Conservation (phyloP, 2,888 invertebrate species). For the Nomada ferruginata region DNA sequence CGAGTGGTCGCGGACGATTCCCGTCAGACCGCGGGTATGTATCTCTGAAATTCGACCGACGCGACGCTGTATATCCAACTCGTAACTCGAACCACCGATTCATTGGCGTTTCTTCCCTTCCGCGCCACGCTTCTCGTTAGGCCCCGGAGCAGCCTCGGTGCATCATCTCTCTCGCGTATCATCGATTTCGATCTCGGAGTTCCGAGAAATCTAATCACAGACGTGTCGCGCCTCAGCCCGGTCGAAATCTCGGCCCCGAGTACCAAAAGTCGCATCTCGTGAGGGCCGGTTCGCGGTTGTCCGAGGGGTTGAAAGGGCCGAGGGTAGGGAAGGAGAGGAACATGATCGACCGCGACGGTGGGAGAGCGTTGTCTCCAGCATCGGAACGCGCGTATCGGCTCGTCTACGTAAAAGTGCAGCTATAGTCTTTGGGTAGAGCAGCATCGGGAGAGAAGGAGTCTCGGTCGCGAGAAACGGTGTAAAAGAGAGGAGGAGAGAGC, state of each 20-base stretch:
- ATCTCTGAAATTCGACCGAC: background rate
- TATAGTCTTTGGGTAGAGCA: conserved; percentile 39
- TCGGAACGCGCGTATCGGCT: conserved; percentile 52
- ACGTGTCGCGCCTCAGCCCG: background rate
- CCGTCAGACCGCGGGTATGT: conserved; percentile 17
- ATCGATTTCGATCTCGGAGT: background rate
- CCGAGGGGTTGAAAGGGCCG: conserved; percentile 11
- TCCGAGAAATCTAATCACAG: conserved; percentile 14
- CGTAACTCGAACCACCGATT: no score
- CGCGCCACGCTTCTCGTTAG: no score
- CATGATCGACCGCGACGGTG: conserved; percentile 41
- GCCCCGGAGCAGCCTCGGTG: no score
- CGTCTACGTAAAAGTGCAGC: conserved; percentile 63
- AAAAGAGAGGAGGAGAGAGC: conserved; percentile 59
- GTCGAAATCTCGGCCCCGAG: background rate
- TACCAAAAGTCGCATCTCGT: background rate
- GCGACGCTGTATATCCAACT: background rate
- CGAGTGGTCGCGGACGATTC: conserved; percentile 42
- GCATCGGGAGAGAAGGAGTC: conserved; percentile 25
- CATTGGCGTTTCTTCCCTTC: no score
- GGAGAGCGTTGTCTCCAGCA: conserved; percentile 62
- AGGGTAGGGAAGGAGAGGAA: conserved; percentile 1
- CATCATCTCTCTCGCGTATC: no score
- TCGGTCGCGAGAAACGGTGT: conserved; percentile 51
- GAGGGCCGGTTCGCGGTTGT: background rate